These are phyloP conservation scores for Poeciliopsis turneri DNA, from an alignment of 2,797 vertebrate species.

Conservation along the genomic window DNA sequence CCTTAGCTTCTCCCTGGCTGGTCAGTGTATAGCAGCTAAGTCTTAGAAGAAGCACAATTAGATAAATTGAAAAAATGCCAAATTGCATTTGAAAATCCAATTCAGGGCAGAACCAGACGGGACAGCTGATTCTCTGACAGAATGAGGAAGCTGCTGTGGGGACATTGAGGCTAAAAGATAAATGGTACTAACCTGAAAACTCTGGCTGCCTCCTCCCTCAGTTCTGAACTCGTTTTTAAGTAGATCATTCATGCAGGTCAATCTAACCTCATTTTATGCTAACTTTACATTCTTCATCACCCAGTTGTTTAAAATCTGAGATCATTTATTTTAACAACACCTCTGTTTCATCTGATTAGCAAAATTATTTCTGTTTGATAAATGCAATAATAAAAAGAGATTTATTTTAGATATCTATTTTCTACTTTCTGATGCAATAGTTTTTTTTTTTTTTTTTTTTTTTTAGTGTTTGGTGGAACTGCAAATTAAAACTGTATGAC, in stretches of 20 bases:
- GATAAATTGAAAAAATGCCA: conserved; percentile 27
- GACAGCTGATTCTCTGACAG: conserved; percentile 50
- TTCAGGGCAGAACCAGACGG: conserved; percentile 28
- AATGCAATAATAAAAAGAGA: not conserved
- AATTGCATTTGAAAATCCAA: conserved; percentile 28
- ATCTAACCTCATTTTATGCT: conserved; percentile 53
- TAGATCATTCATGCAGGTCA: conserved; percentile 55
- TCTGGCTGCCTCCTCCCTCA: conserved; percentile 46
- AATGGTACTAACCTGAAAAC: conserved; percentile 56
- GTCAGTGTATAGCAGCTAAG: conserved; percentile 31
- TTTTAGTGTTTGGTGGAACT: not conserved
- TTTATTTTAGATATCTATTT: not conserved
- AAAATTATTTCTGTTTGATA: not conserved
- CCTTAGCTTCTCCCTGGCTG: conserved; percentile 44
- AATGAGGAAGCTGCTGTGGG: conserved; percentile 53
- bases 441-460: not conserved
- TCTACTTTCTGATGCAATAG: not conserved
- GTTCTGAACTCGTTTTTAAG: conserved; percentile 47
- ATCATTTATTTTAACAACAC: not conserved
- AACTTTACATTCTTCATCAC: conserved; percentile 45
- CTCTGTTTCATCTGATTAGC: not conserved
- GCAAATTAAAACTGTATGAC: not conserved
- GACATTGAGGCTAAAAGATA: conserved; percentile 50
- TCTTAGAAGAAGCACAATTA: conserved; percentile 19
- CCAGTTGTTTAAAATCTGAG: conserved; percentile 29